Conservation (phyloP, 2,888 invertebrate species). For the Chorisops tibialis region DNA sequence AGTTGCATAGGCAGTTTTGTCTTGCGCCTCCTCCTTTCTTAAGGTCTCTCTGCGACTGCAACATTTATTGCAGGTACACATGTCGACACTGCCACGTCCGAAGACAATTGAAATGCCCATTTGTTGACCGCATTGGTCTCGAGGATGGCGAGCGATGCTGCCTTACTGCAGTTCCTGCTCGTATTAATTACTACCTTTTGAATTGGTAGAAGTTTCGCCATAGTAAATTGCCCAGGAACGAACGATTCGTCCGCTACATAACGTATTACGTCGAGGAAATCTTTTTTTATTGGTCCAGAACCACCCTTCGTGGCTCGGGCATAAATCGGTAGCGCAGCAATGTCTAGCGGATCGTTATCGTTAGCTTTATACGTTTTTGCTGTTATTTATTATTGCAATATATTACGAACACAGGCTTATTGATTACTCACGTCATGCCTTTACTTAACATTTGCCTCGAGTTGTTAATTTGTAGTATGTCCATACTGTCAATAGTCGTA, state of each 20-base stretch:
- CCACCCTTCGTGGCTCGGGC: constrained; percentile 9
- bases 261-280: constrained; percentile 8
- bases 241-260: background rate
- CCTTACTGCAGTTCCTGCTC: background rate
- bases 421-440: constrained; percentile 32
- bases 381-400: constrained; percentile 34
- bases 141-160: constrained; percentile 14
- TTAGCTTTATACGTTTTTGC: constrained; percentile 31
- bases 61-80: background rate
- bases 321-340: constrained; percentile 26
- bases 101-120: constrained; percentile 28
- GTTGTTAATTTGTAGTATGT: background rate
- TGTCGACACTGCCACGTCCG: background rate
- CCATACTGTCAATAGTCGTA: too few species aligned
- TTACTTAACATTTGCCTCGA: constrained; percentile 3
- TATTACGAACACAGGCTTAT: constrained; percentile 32
- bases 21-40: constrained; percentile 17
- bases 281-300: constrained; percentile 22
- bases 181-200: constrained; percentile 28
- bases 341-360: constrained; percentile 31
- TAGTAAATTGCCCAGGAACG: constrained; percentile 8
- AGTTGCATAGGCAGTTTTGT: constrained; percentile 10
- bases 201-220: constrained; percentile 17
- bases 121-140: constrained; percentile 25
- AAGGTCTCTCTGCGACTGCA: background rate